Evolutionary conservation across 2,888 invertebrate genomes (phyloP).

Genomic region (Cerastoderma edule): DNA sequence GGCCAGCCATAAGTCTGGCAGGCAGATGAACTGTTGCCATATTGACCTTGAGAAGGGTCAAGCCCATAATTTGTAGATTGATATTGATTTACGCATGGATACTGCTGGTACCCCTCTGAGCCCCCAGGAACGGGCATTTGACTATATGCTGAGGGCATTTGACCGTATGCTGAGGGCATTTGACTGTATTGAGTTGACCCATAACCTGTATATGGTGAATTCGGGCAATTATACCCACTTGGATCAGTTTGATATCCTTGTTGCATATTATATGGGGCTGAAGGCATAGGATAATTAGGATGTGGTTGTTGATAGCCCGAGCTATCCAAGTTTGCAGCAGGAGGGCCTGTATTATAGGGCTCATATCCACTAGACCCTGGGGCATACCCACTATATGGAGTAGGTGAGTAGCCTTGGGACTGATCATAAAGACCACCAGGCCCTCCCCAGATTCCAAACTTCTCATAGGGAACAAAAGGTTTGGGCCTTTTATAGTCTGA

Average conservation of each 20-base stretch:
- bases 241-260: constrained; percentile 31
- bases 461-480: constrained; percentile 23
- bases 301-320: constrained; percentile 34
- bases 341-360: constrained; percentile 16
- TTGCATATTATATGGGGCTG: constrained; percentile 27
- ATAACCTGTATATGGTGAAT: constrained; percentile 52
- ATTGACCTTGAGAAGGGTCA: constrained; percentile 30
- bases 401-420: constrained; percentile 31
- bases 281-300: too few relatives aligned
- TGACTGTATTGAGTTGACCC: constrained; percentile 42
- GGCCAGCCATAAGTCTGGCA: constrained; percentile 30
- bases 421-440: constrained; percentile 25
- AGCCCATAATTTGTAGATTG: constrained; percentile 29
- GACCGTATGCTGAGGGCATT: too few relatives aligned
- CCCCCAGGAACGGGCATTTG: too few relatives aligned
- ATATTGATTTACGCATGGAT: constrained; percentile 32
- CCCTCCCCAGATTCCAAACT: constrained; percentile 26
- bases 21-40: constrained; percentile 33
- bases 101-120: constrained; percentile 33
- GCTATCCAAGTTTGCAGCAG: constrained; percentile 13
- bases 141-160: too few relatives aligned
- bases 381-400: constrained; percentile 15
- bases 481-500: constrained; percentile 36
- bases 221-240: constrained; percentile 32
- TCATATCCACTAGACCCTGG: constrained; percentile 23